Conservation (phyloP, 2,797 vertebrate species). For the Nothura maculosa region DNA sequence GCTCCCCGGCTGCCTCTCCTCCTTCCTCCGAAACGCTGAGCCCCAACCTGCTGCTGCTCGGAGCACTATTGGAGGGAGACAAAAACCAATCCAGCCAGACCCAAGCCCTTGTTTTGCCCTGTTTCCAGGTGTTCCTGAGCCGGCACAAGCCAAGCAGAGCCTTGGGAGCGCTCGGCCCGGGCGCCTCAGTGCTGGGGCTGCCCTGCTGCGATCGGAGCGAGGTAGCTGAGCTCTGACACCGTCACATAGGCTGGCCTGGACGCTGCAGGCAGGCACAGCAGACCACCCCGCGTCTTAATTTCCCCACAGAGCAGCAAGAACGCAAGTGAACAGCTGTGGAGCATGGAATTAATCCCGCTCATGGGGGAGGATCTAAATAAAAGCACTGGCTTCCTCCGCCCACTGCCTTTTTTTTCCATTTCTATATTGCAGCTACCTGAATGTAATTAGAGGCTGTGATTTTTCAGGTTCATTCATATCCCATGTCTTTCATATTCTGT, state of each 20-base stretch:
- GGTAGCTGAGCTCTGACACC: not conserved
- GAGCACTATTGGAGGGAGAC: not conserved
- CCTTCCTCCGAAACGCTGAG: not conserved
- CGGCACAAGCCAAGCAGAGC: not conserved
- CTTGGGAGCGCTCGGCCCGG: not conserved
- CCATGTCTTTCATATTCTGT: not conserved
- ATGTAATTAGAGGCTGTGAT: not conserved
- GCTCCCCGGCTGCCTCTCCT: not conserved
- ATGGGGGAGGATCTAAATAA: slow-evolving; percentile 32
- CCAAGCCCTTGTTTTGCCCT: too few species aligned
- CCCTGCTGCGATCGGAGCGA: not conserved
- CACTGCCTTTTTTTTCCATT: not conserved
- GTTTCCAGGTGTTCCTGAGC: not conserved
- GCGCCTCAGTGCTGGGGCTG: not conserved
- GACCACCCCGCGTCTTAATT: not conserved
- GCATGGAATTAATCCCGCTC: not conserved
- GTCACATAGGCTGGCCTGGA: not conserved
- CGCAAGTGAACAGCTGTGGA: slow-evolving; percentile 15
- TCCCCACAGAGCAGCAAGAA: not conserved
- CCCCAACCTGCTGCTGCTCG: not conserved
- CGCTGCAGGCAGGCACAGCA: not conserved
- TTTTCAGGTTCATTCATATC: not conserved
- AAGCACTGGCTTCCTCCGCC: not conserved
- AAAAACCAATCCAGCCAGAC: too few species aligned
- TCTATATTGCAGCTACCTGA: not conserved